Evolutionary conservation across 2,797 vertebrate species (phyloP), one percentile per base, ranked within the genome.

Genomic region (Poliocrania exsul): DNA sequence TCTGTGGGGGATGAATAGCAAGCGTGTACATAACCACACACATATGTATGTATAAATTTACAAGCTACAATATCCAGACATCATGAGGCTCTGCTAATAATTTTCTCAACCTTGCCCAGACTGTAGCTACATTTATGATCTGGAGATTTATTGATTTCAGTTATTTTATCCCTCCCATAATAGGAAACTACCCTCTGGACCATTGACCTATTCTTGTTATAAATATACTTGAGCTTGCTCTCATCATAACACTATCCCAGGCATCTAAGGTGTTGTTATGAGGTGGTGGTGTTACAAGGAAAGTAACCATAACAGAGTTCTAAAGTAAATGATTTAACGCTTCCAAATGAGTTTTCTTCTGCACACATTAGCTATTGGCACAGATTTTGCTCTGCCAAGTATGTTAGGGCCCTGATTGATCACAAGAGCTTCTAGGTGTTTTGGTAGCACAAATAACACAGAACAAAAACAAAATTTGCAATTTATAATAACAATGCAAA

Each of bases 131-230:
- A 97, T 98, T 98, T 98, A 98, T 98, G 97, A 98, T 98, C 96
- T 97, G 94, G 95, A 98, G 97, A 98, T 98, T 98, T 98, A 98
- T 97, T 98, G 97, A 98, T 98, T 98, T 98, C 94, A 96, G 96
- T 96, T 98, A 97, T 97, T 98, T 98, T 98, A 98, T 98, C 96
- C 97, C 86, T 97, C 96, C 92, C 96, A 97, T 98, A 98, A 97
- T 97, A 98, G 95, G 96, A 98, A 98, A 98, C 97, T 95, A 97
- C 96, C 81, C 94, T 95, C 97, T 97, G 97, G 97, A 98, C 97
- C 96, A 93, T 93, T 98, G 98, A 97, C 97, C 97, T 97, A 92
- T 89, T 97, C 97, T 97, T 97, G 96, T 97, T 98, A 97, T 94
- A 97, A 98, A 97, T 96, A 97, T 97, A 95, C 62, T 92, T 93